These are phyloP conservation scores for Pteropus alecto DNA, from an alignment of 2,113 vertebrate species.

Conservation along the genomic window DNA sequence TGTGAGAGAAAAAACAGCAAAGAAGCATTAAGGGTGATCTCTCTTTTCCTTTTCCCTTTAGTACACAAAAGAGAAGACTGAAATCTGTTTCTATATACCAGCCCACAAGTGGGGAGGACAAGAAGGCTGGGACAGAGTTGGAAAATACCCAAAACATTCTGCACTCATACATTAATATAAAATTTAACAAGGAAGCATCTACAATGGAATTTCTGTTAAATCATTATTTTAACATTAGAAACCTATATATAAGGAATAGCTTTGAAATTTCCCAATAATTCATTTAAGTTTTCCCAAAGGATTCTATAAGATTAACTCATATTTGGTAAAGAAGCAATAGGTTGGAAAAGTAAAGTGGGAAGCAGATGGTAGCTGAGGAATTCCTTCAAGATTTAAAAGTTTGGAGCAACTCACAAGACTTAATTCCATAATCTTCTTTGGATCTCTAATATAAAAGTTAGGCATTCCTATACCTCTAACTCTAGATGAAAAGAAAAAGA, in stretches of 20 bases:
- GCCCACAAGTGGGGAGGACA: background rate
- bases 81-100: background rate
- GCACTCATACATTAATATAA: background rate
- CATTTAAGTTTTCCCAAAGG: background rate
- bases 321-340: background rate
- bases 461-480: background rate
- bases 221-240: background rate
- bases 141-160: slow-evolving; percentile 7
- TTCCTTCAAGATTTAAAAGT: background rate
- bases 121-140: background rate
- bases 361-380: background rate
- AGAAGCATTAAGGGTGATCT: background rate
- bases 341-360: background rate
- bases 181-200: background rate
- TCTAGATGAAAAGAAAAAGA: background rate
- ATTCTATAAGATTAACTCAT: background rate
- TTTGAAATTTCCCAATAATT: slow-evolving; percentile 5
- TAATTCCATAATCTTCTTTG: background rate
- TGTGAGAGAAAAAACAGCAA: background rate
- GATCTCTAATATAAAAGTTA: background rate
- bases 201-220: slow-evolving; percentile 2
- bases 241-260: background rate
- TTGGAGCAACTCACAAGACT: background rate
- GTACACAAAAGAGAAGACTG: background rate
- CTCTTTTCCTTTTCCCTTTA: background rate